Base-by-base conservation (phyloP, 2,797 vertebrate species). In the Takifugu rubripes region DNA sequence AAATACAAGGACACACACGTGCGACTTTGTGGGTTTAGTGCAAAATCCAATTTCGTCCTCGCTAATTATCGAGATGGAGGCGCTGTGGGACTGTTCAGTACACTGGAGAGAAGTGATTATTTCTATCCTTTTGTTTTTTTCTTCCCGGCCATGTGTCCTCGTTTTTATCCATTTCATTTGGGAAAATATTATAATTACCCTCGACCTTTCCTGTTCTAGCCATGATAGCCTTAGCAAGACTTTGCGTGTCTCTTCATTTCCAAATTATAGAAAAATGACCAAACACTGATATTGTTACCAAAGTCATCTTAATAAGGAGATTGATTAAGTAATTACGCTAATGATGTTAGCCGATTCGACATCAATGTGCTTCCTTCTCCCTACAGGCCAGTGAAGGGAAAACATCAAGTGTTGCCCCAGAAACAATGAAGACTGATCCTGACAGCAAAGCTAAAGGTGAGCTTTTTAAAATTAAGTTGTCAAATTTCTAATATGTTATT, bases 361-460 rank as follows among this genome's bases (percentile, higher is more conserved):
- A 36, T 10, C 11, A 12, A 36, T 8, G 33, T 36, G 33, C 33
- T 12, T 14, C 36, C n/a, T 25, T 15, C 52, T 25, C 59, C 40
- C 11, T 61, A 64, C 77, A 89, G 86, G 61, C 40, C 59, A 87
- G 80, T 78, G 92, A 91, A 64, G 96, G 93, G 83, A 97, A 96
- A 90, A 70, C 93, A 61, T 84, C 87, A 53, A 75, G 88, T 43
- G 73, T 83, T 74, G 74, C 88, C 77, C 82, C 91, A 70, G 96
- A 98, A 76, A 87, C 89, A 25, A 88, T 93, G 77, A 99, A 98
- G 92, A 82, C 91, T 3, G 96, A 99, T 78, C 88, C 93, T 57
- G 96, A 99, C 63, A 84, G 79, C 89, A 95, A 93, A 88, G 83
- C 89, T 68, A 98, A 93, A 91, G 91, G 96, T 98, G 85, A 90